phyloP scores from a whole-genome alignment of 2,888 invertebrate genomes.

The Crematogaster levior region DNA sequence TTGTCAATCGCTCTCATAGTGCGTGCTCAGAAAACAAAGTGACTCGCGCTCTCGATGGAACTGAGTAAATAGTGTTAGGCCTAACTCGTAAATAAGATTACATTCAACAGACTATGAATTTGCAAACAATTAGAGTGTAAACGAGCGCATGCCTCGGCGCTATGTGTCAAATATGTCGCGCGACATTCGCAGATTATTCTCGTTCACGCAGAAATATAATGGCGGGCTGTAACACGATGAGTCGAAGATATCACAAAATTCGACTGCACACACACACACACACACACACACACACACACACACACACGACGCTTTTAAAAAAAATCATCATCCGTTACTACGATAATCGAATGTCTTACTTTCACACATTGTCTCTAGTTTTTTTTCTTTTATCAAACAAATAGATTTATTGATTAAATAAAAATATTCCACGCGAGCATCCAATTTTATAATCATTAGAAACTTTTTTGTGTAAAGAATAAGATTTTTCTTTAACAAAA shows the following conservation, averaged over 20 bases:
- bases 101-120: conserved; percentile 63
- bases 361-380: neutral
- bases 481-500: neutral
- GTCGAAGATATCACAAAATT: conserved; percentile 22
- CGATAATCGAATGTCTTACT: neutral
- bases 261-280: too few species aligned
- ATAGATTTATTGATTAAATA: neutral
- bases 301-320: too few species aligned
- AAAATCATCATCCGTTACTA: neutral
- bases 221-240: too few species aligned
- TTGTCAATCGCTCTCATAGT: conserved; percentile 59
- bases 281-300: too few species aligned
- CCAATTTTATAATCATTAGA: neutral
- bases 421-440: neutral
- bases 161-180: conserved; percentile 29
- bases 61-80: conserved; percentile 65
- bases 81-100: conserved; percentile 72
- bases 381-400: neutral
- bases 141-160: conserved; percentile 23
- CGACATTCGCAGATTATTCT: neutral
- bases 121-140: conserved; percentile 68
- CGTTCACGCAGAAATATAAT: neutral
- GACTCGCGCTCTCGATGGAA: conserved; percentile 53
- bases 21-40: conserved; percentile 51
- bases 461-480: neutral